Evolutionary conservation across 1,140 invertebrate genomes (phyloP).

Genomic region (Asbolus verrucosus): DNA sequence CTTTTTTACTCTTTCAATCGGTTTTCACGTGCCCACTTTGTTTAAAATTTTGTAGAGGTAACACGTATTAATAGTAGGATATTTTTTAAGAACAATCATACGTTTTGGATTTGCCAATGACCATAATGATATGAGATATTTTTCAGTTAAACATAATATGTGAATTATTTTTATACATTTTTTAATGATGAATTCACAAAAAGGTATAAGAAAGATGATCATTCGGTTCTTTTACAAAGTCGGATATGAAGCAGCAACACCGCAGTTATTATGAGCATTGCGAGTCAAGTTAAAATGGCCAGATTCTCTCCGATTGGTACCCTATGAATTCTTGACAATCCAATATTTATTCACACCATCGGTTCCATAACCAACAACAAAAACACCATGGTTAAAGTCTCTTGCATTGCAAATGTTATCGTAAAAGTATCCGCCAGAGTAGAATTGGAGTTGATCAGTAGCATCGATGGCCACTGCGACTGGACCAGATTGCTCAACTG

Average conservation of each 20-base stretch:
- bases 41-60: no score
- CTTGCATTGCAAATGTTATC: constrained; percentile 57
- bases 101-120: no score
- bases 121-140: no score
- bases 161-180: not conserved
- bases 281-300: constrained; percentile 85
- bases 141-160: no score
- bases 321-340: constrained; percentile 69
- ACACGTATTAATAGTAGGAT: no score
- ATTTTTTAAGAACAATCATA: no score
- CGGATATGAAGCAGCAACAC: constrained; percentile 72
- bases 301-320: constrained; percentile 70
- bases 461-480: constrained; percentile 68
- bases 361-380: constrained; percentile 84
- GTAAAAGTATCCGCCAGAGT: constrained; percentile 48
- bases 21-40: no score
- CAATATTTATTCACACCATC: constrained; percentile 75
- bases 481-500: constrained; percentile 49
- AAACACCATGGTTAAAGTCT: constrained; percentile 80
- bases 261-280: constrained; percentile 87
- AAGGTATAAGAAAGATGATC: no score
- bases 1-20: no score
- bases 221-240: constrained; percentile 2
- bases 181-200: not conserved
- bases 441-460: constrained; percentile 62